phyloP scores from a whole-genome alignment of 1,140 invertebrate species.

The Melitaea cinxia region DNA sequence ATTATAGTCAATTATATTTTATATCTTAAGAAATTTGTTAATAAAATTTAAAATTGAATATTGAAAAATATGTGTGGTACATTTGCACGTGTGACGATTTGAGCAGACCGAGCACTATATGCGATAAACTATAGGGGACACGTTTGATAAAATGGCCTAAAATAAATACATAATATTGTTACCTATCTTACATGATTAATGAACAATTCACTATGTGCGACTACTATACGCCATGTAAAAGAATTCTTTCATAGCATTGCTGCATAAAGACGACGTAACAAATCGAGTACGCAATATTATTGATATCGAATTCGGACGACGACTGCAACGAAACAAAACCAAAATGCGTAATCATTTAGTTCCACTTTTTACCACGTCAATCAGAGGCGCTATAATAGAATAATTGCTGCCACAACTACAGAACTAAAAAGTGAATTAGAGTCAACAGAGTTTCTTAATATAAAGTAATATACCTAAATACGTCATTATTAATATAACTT shows the following conservation, averaged over 20 bases:
- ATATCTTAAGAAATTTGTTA: not conserved
- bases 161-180: conserved; percentile 80
- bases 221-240: conserved; percentile 81
- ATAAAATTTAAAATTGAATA: conserved; percentile 16
- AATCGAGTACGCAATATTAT: conserved; percentile 73
- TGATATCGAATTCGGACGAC: conserved; percentile 77
- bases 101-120: conserved; percentile 71
- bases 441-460: not conserved
- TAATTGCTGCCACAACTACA: conserved; percentile 20
- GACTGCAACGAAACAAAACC: conserved; percentile 71
- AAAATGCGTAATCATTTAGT: conserved; percentile 63
- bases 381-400: conserved; percentile 47
- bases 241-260: conserved; percentile 81
- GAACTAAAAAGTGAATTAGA: not conserved
- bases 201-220: conserved; percentile 82
- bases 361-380: conserved; percentile 50
- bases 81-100: conserved; percentile 64
- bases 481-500: not conserved
- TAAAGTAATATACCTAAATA: not conserved
- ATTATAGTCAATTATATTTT: conserved; percentile 15
- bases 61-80: conserved; percentile 43
- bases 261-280: conserved; percentile 78
- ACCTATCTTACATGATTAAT: conserved; percentile 82
- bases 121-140: conserved; percentile 63
- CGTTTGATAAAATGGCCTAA: conserved; percentile 71